Percentiles rank a stretch among this genome's conserved stretches.
Evolutionary conservation across 2,797 vertebrate species (phyloP).

Genomic region (Danio aesculapii): DNA sequence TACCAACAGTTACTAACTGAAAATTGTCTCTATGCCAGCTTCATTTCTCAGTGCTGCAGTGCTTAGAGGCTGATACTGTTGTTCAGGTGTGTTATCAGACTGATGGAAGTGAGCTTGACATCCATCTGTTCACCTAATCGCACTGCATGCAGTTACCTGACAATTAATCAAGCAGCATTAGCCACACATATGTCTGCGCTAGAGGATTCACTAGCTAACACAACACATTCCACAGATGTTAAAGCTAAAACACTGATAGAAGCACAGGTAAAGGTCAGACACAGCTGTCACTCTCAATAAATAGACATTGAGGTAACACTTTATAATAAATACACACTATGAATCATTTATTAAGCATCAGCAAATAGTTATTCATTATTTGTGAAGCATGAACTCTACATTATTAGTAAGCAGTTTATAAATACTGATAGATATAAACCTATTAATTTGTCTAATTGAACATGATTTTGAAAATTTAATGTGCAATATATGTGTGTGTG

Average conservation of each 20-base stretch:
- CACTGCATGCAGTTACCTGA: not conserved
- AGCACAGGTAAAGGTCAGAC: not conserved
- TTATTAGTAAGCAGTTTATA: no score
- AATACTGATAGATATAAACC: not conserved
- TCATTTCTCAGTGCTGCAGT: no score
- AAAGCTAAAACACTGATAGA: not conserved
- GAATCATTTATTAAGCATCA: no score
- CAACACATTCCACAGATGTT: not conserved
- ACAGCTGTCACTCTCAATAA: no score
- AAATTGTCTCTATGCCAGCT: no score
- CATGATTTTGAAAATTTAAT: not conserved
- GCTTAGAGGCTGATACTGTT: conserved; percentile 13
- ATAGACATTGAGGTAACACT: no score
- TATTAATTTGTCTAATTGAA: not conserved
- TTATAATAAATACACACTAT: no score
- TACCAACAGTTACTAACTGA: no score
- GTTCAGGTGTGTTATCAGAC: conserved; percentile 35
- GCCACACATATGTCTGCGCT: not conserved
- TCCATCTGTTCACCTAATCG: conserved; percentile 57
- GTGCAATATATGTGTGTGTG: conserved; percentile 1
- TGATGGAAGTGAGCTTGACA: conserved; percentile 36
- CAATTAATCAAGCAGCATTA: conserved; percentile 36
- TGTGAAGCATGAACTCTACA: no score
- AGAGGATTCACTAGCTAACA: not conserved
- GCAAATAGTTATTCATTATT: no score